Percentiles rank a stretch among this genome's conserved stretches.
Evolutionary conservation across 2,113 vertebrate genomes (phyloP).

Genomic region (Scortum barcoo): DNA sequence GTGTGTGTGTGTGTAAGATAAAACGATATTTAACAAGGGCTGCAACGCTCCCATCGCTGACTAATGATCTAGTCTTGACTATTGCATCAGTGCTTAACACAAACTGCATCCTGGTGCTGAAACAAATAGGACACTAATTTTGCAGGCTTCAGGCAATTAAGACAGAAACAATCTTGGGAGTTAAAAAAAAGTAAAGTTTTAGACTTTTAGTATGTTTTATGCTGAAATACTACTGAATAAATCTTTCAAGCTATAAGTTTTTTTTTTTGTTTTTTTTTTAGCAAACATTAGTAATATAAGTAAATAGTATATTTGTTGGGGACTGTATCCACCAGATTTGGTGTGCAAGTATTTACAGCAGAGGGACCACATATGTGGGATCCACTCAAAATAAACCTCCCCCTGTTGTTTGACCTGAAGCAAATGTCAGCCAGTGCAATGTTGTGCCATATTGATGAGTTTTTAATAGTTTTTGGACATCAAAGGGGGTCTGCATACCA

Average conservation of each 20-base stretch:
- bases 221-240: background rate
- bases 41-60: conserved; percentile 55
- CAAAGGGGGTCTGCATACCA: background rate
- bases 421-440: background rate
- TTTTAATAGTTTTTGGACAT: background rate
- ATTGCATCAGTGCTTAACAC: conserved; percentile 25
- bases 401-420: background rate
- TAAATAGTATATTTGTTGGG: background rate
- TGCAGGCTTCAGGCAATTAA: conserved; percentile 25
- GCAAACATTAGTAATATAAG: background rate
- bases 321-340: background rate
- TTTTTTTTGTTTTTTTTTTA: no score
- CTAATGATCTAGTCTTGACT: conserved; percentile 65
- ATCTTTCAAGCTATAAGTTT: no score
- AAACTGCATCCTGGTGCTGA: conserved; percentile 13
- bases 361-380: background rate
- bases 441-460: background rate
- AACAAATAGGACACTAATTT: conserved; percentile 48
- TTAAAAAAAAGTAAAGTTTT: background rate
- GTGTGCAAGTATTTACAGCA: background rate
- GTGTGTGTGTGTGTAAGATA: conserved; percentile 1
- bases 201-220: background rate
- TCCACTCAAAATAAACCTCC: background rate
- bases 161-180: conserved; percentile 11
- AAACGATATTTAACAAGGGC: conserved; percentile 62